Percentiles rank a stretch among this genome's conserved stretches.
Evolutionary conservation across 2,888 invertebrate species (phyloP).

Genomic region (Galeopsomyia nigrocyanea): DNA sequence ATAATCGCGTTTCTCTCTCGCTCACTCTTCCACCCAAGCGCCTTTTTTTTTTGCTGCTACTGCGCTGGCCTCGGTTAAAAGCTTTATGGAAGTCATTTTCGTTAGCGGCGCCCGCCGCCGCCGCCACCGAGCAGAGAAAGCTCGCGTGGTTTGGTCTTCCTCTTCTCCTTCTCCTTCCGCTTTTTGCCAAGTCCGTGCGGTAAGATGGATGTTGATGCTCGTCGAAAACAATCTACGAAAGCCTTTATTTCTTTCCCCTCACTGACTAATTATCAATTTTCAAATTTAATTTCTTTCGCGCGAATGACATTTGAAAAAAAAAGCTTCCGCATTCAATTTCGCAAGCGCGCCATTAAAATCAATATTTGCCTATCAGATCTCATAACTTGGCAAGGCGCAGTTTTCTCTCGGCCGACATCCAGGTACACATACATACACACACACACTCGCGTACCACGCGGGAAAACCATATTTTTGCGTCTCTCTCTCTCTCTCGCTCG

Average conservation of each 20-base stretch:
- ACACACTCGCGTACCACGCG: constrained; percentile 12
- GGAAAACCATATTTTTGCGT: constrained; percentile 47
- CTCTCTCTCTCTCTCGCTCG: constrained; percentile 24
- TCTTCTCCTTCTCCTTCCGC: background rate
- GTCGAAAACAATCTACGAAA: too few relatives aligned
- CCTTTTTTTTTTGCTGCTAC: background rate
- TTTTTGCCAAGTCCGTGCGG: background rate
- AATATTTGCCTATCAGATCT: too few relatives aligned
- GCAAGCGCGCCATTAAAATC: too few relatives aligned
- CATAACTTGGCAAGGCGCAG: constrained; percentile 24
- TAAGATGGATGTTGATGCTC: too few relatives aligned
- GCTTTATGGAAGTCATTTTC: constrained; percentile 63
- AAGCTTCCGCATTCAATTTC: too few relatives aligned
- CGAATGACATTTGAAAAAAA: too few relatives aligned
- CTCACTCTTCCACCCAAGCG: constrained; percentile 27
- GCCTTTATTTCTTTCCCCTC: too few relatives aligned
- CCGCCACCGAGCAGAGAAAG: constrained; percentile 9
- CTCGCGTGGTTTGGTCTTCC: background rate
- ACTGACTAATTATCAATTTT: too few relatives aligned
- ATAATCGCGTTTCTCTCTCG: constrained; percentile 22
- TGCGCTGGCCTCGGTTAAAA: constrained; percentile 53
- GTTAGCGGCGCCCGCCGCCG: constrained; percentile 36
- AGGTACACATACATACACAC: constrained; percentile 41
- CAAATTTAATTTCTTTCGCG: too few relatives aligned
- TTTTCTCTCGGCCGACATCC: constrained; percentile 37